phyloP scores from a whole-genome alignment of 2,888 invertebrate species.

The Brachycybe producta region DNA sequence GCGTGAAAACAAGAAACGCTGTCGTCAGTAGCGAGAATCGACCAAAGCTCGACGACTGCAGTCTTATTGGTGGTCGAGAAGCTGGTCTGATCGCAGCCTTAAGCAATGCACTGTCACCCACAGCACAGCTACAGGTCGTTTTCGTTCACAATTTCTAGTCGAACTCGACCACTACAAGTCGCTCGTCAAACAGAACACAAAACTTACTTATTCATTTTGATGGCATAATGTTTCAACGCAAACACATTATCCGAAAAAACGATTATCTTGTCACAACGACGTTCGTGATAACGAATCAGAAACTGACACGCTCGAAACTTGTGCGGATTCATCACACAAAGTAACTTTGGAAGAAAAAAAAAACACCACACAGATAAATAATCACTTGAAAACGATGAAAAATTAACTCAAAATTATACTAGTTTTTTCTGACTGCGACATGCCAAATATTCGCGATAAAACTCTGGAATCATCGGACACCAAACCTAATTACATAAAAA shows the following conservation, averaged over 20 bases:
- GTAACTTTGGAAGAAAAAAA: conserved; percentile 43
- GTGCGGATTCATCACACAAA: conserved; percentile 98
- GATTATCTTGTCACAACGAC: conserved; percentile 94
- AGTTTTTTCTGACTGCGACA: conserved; percentile 81
- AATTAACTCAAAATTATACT: conserved; percentile 32
- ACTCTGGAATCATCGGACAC: conserved; percentile 99
- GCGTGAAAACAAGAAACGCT: too few species aligned
- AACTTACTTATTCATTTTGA: conserved; percentile 79
- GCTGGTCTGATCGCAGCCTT: too few species aligned
- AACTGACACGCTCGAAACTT: conserved; percentile 96
- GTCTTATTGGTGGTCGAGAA: too few species aligned
- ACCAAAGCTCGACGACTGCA: too few species aligned
- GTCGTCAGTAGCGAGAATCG: too few species aligned
- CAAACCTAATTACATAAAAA: conserved; percentile 43
- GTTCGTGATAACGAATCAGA: conserved; percentile 81
- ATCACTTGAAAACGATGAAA: conserved; percentile 21
- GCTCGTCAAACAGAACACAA: not conserved
- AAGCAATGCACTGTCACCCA: too few species aligned
- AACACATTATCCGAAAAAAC: conserved; percentile 99
- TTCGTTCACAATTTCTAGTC: too few species aligned
- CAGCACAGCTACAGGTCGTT: too few species aligned
- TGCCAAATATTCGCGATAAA: conserved; percentile 90
- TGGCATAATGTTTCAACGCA: conserved; percentile 92
- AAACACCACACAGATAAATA: conserved; percentile 8
- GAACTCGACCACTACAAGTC: too few species aligned